Evolutionary conservation across 2,888 invertebrate genomes (phyloP).

Genomic region (Pseudeuparius sepicola): DNA sequence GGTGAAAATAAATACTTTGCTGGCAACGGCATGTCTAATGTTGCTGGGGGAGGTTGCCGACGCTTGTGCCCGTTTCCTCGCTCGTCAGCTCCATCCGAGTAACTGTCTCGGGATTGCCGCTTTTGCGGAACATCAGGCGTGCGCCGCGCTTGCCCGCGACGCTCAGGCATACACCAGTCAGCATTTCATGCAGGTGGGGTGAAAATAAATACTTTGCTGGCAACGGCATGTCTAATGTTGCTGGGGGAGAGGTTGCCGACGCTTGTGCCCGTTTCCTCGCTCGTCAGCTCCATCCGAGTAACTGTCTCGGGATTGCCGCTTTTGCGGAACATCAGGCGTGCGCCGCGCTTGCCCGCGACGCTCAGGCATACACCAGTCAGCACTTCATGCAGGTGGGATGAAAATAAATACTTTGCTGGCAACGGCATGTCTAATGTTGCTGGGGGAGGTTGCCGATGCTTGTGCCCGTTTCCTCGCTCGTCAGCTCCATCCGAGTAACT

Average conservation of each 20-base stretch:
- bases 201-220: conserved; percentile 67
- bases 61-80: conserved; percentile 82
- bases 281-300: conserved; percentile 86
- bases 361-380: conserved; percentile 76
- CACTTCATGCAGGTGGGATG: conserved; percentile 66
- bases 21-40: conserved; percentile 80
- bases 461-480: conserved; percentile 84
- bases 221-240: conserved; percentile 82
- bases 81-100: conserved; percentile 84
- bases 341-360: conserved; percentile 64
- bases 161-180: conserved; percentile 80
- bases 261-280: conserved; percentile 85
- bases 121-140: conserved; percentile 89
- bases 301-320: conserved; percentile 85
- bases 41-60: conserved; percentile 79
- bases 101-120: conserved; percentile 89
- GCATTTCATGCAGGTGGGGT: conserved; percentile 66
- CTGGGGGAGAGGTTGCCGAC: conserved; percentile 73
- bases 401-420: too few species aligned
- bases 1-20: conserved; percentile 52
- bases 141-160: conserved; percentile 65
- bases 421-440: conserved; percentile 80
- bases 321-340: conserved; percentile 92
- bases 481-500: conserved; percentile 88
- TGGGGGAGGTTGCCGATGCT: conserved; percentile 76